phyloP scores from a whole-genome alignment of 2,113 vertebrate genomes.

The Abramis brama region DNA sequence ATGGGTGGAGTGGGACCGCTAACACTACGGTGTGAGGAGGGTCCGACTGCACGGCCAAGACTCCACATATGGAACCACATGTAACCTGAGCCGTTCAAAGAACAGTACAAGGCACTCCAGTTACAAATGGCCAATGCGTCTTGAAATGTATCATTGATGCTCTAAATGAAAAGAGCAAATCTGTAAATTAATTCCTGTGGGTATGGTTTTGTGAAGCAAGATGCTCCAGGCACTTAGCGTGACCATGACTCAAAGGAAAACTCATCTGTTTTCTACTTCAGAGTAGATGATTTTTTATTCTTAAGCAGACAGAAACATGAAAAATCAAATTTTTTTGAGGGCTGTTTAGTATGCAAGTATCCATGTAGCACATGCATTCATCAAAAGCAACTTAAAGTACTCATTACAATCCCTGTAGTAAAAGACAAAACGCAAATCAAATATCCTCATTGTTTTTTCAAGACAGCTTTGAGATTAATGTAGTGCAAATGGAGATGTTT shows the following conservation, averaged over 20 bases:
- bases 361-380: background rate
- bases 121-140: background rate
- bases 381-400: background rate
- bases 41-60: background rate
- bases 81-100: background rate
- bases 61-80: conserved; percentile 24
- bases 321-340: background rate
- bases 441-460: background rate
- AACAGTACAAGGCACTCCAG: background rate
- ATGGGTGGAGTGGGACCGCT: background rate
- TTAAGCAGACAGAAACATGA: background rate
- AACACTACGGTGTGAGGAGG: background rate
- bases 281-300: background rate
- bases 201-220: conserved; percentile 10
- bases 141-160: background rate
- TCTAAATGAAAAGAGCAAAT: conserved; percentile 1
- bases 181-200: background rate
- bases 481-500: background rate
- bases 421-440: background rate
- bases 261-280: background rate
- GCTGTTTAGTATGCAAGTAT: background rate
- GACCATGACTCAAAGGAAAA: conserved; percentile 10
- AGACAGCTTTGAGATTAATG: background rate
- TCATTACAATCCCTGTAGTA: background rate
- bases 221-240: background rate